Evolutionary conservation across 92 coral and sea anemone genomes (phyloP).

Genomic region (Montipora capitata): DNA sequence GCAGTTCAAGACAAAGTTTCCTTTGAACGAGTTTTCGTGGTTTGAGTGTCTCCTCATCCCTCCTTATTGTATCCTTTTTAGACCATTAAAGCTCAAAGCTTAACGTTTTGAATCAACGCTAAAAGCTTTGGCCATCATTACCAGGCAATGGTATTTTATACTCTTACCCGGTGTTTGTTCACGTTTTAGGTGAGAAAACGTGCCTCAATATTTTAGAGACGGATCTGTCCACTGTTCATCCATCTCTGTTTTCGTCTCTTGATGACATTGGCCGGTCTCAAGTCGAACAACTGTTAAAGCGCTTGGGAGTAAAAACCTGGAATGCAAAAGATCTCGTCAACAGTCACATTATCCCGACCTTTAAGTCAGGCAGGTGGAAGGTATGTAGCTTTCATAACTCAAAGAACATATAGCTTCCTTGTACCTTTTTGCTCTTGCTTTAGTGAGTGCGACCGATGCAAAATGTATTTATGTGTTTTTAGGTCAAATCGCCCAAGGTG

Average conservation of each 20-base stretch:
- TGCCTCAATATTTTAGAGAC: conserved; percentile 64
- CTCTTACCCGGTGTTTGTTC: not conserved
- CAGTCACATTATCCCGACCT: conserved; percentile 86
- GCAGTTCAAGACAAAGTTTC: too few species aligned
- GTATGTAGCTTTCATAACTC: conserved; percentile 12
- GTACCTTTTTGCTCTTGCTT: not conserved
- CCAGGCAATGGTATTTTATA: not conserved
- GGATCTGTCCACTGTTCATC: conserved; percentile 84
- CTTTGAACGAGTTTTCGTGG: not conserved
- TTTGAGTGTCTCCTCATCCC: not conserved
- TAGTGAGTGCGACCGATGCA: not conserved
- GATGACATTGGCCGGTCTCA: conserved; percentile 89
- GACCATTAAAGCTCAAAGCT: not conserved
- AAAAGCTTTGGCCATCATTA: not conserved
- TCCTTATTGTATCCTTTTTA: not conserved
- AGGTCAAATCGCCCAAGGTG: conserved; percentile 77
- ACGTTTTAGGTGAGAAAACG: conserved; percentile 26
- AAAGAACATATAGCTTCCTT: not conserved
- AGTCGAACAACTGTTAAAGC: conserved; percentile 81
- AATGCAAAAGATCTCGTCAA: conserved; percentile 88
- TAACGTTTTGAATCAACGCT: not conserved
- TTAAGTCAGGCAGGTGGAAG: conserved; percentile 85
- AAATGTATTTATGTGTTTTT: not conserved
- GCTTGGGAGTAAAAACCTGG: conserved; percentile 86
- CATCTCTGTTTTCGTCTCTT: conserved; percentile 72